Evolutionary conservation across 1,140 invertebrate species (phyloP).

Genomic region (Microplitis mediator): DNA sequence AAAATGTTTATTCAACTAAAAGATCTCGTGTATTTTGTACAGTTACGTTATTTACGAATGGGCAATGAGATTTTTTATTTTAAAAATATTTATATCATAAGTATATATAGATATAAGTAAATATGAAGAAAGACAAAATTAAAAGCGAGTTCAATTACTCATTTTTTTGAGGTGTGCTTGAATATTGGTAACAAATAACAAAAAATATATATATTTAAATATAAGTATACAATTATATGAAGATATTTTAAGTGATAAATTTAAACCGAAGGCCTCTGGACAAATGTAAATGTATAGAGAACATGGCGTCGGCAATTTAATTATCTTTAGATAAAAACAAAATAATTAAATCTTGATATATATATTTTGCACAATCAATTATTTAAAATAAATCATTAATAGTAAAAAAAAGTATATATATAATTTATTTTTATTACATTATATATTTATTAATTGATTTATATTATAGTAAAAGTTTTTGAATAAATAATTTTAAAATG

Average conservation of each 20-base stretch:
- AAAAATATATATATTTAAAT: too few species aligned
- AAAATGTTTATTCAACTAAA: background rate
- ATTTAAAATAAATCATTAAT: slow-evolving; percentile 4
- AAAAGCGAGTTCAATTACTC: too few species aligned
- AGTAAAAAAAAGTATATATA: background rate
- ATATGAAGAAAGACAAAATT: background rate
- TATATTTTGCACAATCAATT: slow-evolving; percentile 16
- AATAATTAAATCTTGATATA: slow-evolving; percentile 8
- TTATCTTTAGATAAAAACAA: background rate
- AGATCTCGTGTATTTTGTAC: slow-evolving; percentile 3
- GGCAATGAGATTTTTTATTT: background rate
- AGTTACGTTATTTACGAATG: background rate
- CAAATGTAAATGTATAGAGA: background rate
- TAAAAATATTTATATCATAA: background rate
- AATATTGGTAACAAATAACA: background rate
- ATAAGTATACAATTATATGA: too few species aligned
- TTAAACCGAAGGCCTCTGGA: too few species aligned
- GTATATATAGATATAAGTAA: background rate
- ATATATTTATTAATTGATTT: background rate
- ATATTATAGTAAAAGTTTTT: background rate
- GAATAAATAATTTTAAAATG: too few species aligned
- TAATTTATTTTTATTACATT: background rate
- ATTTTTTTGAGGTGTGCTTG: background rate
- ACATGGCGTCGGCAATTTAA: background rate
- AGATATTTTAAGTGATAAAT: too few species aligned